A percentile compares a stretch with the other conserved stretches of the same genome.
Evolutionary conservation across 2,113 vertebrate species (phyloP).

Genomic region (Pangasianodon hypophthalmus): DNA sequence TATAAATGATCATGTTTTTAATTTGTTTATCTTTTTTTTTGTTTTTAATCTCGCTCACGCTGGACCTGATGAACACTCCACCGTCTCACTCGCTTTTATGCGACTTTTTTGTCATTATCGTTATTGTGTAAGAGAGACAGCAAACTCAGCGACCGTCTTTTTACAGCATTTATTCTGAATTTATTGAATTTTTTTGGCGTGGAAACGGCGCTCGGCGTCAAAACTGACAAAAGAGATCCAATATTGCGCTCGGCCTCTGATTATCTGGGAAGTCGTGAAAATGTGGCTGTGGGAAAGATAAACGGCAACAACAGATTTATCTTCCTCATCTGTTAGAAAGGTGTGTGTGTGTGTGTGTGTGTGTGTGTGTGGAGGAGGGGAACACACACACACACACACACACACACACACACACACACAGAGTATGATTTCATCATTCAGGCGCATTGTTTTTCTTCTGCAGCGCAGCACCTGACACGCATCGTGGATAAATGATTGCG

Average conservation of each 20-base stretch:
- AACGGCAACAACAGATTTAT: constrained; percentile 68
- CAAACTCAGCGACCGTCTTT: constrained; percentile 14
- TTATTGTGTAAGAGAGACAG: constrained; percentile 16
- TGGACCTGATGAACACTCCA: neutral
- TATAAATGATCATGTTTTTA: no score
- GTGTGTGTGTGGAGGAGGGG: neutral
- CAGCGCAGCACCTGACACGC: constrained; percentile 42
- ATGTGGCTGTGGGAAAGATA: constrained; percentile 58
- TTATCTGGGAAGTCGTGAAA: constrained; percentile 66
- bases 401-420: no score
- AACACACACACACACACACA: constrained; percentile 11
- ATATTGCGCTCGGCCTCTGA: constrained; percentile 57
- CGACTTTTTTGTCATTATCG: neutral
- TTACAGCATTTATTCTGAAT: constrained; percentile 50
- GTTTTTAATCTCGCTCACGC: neutral
- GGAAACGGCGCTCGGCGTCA: constrained; percentile 50
- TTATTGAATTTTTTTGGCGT: constrained; percentile 49
- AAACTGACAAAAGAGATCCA: constrained; percentile 68
- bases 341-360: constrained; percentile 6
- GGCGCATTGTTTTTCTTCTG: constrained; percentile 34
- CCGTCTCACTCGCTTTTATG: neutral
- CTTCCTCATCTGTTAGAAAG: constrained; percentile 59
- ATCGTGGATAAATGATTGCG: constrained; percentile 51
- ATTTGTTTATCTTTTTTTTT: no score
- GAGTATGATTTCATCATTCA: constrained; percentile 42